A percentile compares a stretch with the other conserved stretches of the same genome.
Evolutionary conservation across 1,140 invertebrate genomes (phyloP).

Genomic region (Berghia stephanieae): DNA sequence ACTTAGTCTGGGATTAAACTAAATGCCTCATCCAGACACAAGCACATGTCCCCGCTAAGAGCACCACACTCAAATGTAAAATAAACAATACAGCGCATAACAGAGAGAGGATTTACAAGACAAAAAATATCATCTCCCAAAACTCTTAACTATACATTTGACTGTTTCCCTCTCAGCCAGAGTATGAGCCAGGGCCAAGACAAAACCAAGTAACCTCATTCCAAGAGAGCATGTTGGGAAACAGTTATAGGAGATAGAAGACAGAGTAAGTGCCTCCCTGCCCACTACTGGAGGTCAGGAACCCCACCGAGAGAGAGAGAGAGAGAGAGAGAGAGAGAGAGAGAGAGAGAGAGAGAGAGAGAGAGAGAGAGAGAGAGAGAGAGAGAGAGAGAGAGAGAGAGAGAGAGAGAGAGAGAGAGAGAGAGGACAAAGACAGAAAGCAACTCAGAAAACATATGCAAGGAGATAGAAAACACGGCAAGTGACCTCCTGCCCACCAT

Average conservation of each 20-base stretch:
- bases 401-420: conserved; percentile 24
- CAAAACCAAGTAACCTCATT: background rate
- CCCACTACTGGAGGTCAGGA: no score
- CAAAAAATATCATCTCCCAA: no score
- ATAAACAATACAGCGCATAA: no score
- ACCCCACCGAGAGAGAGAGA: background rate
- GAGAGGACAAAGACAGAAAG: conserved; percentile 12
- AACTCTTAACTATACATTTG: background rate
- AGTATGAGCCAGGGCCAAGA: background rate
- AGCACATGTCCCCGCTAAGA: no score
- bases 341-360: conserved; percentile 14
- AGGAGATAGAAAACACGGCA: no score
- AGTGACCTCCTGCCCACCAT: no score
- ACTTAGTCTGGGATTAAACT: no score
- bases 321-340: conserved; percentile 3
- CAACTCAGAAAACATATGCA: no score
- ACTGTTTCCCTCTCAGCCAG: background rate
- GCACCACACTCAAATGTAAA: no score
- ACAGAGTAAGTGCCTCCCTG: background rate
- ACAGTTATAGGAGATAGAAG: background rate
- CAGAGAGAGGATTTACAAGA: no score
- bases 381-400: conserved; percentile 23
- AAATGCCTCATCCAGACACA: no score
- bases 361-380: conserved; percentile 19
- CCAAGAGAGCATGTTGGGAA: background rate